Evolutionary conservation across 2,113 vertebrate species (phyloP).

Genomic region (Serinus canaria): DNA sequence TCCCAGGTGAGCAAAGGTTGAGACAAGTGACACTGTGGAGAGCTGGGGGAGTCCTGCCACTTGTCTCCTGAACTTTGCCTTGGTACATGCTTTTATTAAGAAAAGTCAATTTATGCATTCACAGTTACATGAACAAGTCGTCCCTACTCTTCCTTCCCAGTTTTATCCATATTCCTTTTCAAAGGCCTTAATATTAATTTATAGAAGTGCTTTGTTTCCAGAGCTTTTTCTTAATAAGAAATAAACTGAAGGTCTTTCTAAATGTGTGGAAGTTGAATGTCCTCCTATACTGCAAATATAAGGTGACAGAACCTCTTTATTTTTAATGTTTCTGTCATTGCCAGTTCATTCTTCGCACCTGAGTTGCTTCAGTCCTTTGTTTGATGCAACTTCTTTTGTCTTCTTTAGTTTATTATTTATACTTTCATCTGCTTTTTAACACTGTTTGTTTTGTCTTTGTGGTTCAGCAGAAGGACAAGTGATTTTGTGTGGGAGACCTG

Average conservation of each 20-base stretch:
- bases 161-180: not conserved
- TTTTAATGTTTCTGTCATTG: not conserved
- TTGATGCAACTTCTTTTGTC: not conserved
- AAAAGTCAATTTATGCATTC: not conserved
- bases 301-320: not conserved
- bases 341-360: not conserved
- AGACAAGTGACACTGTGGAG: accelerated
- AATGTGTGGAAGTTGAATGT: not conserved
- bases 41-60: not conserved
- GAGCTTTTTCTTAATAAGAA: not conserved
- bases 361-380: not conserved
- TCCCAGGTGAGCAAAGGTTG: not conserved
- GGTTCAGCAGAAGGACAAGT: not conserved
- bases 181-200: conserved; percentile 17
- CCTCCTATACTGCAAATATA: not conserved
- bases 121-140: not conserved
- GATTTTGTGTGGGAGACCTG: not conserved
- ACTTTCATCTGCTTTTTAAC: not conserved
- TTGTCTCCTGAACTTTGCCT: not conserved
- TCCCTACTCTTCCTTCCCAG: not conserved
- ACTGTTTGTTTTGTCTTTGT: not conserved
- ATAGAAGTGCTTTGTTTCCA: not conserved
- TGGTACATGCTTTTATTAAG: not conserved
- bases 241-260: not conserved
- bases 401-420: not conserved